phyloP scores from a whole-genome alignment of 1,140 invertebrate genomes.

The Achatina immaculata region DNA sequence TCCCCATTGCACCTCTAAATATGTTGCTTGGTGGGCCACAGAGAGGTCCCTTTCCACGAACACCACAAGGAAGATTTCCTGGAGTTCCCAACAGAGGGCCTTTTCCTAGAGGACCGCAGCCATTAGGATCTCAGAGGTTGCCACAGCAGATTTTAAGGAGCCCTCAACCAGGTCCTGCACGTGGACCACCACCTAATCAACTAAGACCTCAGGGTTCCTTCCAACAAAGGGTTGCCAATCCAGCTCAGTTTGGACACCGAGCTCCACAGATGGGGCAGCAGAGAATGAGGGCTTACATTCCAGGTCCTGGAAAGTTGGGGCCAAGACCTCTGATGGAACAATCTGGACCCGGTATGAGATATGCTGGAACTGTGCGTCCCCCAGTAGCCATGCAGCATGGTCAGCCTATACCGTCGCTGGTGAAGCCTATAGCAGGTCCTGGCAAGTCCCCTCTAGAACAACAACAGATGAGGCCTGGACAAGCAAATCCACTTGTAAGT shows the following conservation, averaged over 20 bases:
- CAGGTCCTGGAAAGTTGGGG: not conserved
- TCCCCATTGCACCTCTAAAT: not conserved
- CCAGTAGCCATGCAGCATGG: not conserved
- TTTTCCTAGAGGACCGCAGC: not conserved
- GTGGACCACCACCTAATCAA: constrained; percentile 10
- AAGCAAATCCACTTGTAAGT: constrained; percentile 6
- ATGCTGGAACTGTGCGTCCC: not conserved
- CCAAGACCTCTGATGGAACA: not conserved
- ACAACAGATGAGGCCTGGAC: not conserved
- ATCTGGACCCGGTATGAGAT: not conserved
- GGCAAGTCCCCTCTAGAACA: not conserved
- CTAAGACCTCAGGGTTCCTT: constrained; percentile 12
- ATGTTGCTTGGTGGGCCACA: not conserved
- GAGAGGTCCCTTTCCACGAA: not conserved
- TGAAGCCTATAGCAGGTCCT: not conserved
- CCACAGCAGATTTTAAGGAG: not conserved
- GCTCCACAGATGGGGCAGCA: constrained; percentile 11
- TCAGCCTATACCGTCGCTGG: constrained; percentile 25
- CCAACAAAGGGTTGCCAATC: not conserved
- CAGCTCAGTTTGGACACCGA: not conserved
- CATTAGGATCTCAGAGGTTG: constrained; percentile 12
- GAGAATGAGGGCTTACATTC: not conserved
- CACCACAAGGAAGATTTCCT: not conserved
- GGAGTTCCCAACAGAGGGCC: constrained; percentile 2
- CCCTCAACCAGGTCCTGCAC: not conserved